A percentile compares a stretch with the other conserved stretches of the same genome.
phyloP scores from a whole-genome alignment of 1,140 invertebrate species.

The Polypedilum pembai region DNA sequence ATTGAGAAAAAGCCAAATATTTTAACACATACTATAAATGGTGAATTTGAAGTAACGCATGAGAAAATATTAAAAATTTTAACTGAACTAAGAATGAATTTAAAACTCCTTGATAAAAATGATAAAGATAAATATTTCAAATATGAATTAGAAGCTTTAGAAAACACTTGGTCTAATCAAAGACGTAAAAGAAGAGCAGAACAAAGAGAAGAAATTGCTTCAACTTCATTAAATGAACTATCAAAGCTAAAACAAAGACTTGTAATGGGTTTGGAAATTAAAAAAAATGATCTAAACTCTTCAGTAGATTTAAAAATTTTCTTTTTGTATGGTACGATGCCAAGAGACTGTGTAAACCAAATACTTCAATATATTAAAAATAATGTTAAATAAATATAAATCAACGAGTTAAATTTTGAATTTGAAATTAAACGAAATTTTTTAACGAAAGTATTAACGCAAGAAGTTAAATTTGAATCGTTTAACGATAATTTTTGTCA shows the following conservation, averaged over 20 bases:
- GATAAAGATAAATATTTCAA: neutral
- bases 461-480: neutral
- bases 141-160: neutral
- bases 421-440: neutral
- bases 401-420: neutral
- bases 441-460: no score
- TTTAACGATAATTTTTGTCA: neutral
- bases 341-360: neutral
- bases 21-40: neutral
- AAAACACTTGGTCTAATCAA: neutral
- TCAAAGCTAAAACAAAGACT: neutral
- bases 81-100: neutral
- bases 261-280: neutral
- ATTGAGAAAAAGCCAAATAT: neutral
- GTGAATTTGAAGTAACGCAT: neutral
- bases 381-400: neutral
- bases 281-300: neutral
- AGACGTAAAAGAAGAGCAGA: neutral
- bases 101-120: neutral
- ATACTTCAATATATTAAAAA: constrained; percentile 4
- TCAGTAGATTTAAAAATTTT: neutral
- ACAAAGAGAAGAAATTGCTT: neutral
- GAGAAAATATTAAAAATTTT: neutral
- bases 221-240: neutral
- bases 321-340: neutral